These are phyloP conservation scores for Junonia oenone DNA, from an alignment of 2,888 invertebrate genomes.

Conservation along the genomic window DNA sequence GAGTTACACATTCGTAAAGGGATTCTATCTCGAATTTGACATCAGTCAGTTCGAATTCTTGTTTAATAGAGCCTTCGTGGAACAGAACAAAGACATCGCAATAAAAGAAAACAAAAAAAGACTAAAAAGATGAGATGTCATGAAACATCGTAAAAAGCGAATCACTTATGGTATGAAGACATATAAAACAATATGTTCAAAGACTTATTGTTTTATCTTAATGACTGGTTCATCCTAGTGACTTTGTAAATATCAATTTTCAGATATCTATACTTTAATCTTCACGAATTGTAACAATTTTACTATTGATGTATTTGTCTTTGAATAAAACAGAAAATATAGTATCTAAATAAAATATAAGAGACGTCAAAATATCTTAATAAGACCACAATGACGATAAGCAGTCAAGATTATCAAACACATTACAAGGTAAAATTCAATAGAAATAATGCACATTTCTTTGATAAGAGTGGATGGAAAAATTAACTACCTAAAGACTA, in stretches of 20 bases:
- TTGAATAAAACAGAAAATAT: too few species aligned
- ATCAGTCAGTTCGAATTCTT: slow-evolving; percentile 15
- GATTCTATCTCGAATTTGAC: slow-evolving; percentile 10
- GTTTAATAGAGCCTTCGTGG: slow-evolving; percentile 15
- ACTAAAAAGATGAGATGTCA: not conserved
- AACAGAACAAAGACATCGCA: slow-evolving; percentile 14
- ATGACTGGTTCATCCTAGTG: not conserved
- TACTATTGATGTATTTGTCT: too few species aligned
- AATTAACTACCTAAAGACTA: slow-evolving; percentile 40
- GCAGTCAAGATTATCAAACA: too few species aligned
- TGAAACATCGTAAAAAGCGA: not conserved
- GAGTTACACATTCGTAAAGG: slow-evolving; percentile 6
- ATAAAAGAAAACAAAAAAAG: slow-evolving; percentile 15
- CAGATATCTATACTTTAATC: too few species aligned
- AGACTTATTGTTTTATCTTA: not conserved
- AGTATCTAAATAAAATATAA: too few species aligned
- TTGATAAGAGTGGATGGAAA: slow-evolving; percentile 22
- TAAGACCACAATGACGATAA: too few species aligned
- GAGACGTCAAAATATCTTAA: too few species aligned
- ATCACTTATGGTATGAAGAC: not conserved
- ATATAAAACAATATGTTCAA: not conserved
- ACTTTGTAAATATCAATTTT: too few species aligned
- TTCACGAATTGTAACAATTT: too few species aligned
- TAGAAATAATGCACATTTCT: too few species aligned
- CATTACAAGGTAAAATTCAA: too few species aligned